A percentile compares a stretch with the other conserved stretches of the same genome.
These are phyloP conservation scores for roundworm (Caenorhabditis elegans) DNA, from an alignment of 1,140 invertebrate genomes.

Conservation along the genomic window WBcel235 BX284605.5:18652001-18652500, in stretches of 20 bases:
- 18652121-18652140: not conserved
- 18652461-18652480: not conserved
- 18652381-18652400: not conserved
- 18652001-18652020: no score
- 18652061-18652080: not conserved
- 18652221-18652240: not conserved
- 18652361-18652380: no score
- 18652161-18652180: not conserved
- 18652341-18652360: no score
- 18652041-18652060: not conserved
- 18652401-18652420: not conserved
- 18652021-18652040: not conserved
- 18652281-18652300: not conserved
- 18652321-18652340: no score
- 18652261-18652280: not conserved
- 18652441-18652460: not conserved
- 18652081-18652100: not conserved
- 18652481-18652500: not conserved
- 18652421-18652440: not conserved
- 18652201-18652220: not conserved
- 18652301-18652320: no score
- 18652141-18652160: no score
- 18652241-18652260: not conserved
- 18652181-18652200: not conserved
- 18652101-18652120: not conserved